phyloP scores from a whole-genome alignment of 2,797 vertebrate genomes.

The Acestrorhynchus altus region DNA sequence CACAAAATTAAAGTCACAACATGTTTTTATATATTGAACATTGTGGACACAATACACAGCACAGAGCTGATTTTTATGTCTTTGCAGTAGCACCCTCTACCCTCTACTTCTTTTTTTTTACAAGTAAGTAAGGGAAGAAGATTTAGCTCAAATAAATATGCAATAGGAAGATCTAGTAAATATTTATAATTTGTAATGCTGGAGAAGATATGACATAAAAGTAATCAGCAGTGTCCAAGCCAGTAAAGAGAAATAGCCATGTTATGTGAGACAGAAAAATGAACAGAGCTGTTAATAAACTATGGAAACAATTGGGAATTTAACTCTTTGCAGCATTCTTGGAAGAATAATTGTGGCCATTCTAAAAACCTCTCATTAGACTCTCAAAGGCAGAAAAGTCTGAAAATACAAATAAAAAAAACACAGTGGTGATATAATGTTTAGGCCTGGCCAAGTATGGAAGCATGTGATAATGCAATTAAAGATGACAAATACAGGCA shows the following conservation, averaged over 20 bases:
- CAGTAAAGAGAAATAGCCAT: not conserved
- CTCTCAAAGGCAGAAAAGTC: not conserved
- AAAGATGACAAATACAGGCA: not conserved
- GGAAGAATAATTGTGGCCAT: not conserved
- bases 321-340: not conserved
- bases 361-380: not conserved
- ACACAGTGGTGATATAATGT: not conserved
- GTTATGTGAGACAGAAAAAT: not conserved
- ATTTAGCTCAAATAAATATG: not conserved
- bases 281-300: not conserved
- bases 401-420: not conserved
- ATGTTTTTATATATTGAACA: no score
- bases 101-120: not conserved
- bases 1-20: not conserved
- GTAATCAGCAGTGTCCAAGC: not conserved
- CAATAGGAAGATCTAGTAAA: not conserved
- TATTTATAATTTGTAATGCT: not conserved
- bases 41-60: no score
- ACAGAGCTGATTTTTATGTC: not conserved
- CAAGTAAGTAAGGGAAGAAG: not conserved
- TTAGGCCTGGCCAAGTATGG: not conserved
- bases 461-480: not conserved
- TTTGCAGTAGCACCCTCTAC: not conserved
- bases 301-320: not conserved
- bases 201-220: not conserved